phyloP scores from a whole-genome alignment of 2,888 invertebrate genomes.

The Belgica antarctica region DNA sequence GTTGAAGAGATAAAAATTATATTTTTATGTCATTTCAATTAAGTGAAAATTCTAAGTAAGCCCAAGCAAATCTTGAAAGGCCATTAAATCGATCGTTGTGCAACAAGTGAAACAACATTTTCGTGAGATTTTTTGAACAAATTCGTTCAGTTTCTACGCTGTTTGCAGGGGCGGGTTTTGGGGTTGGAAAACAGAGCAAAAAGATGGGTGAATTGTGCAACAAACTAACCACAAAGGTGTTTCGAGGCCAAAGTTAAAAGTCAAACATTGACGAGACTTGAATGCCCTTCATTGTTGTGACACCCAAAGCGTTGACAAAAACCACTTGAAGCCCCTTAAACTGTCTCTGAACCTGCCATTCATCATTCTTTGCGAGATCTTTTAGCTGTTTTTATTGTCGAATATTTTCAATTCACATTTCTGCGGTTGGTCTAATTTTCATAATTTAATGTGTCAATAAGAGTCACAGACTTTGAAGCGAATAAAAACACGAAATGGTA shows the following conservation, averaged over 20 bases:
- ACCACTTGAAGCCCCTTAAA: no score
- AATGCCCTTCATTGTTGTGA: no score
- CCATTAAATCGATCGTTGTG: neutral
- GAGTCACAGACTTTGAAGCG: no score
- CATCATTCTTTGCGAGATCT: neutral
- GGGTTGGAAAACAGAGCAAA: no score
- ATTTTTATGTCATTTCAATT: neutral
- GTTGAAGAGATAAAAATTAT: neutral
- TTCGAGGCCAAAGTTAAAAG: no score
- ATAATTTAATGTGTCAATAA: constrained; percentile 29
- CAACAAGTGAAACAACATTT: neutral
- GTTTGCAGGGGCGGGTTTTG: no score
- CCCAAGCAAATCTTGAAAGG: neutral
- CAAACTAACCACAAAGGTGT: no score
- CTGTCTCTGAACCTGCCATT: no score
- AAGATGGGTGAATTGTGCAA: no score
- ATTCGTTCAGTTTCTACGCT: neutral
- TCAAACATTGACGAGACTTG: no score
- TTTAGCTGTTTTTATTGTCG: neutral
- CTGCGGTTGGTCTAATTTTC: constrained; percentile 22
- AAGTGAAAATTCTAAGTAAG: neutral
- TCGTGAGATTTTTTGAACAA: neutral
- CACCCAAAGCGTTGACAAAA: no score
- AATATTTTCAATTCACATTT: neutral
- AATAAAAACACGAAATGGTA: no score